Base-by-base conservation (phyloP, 1,140 invertebrate species). In the Choristoneura fumiferana region DNA sequence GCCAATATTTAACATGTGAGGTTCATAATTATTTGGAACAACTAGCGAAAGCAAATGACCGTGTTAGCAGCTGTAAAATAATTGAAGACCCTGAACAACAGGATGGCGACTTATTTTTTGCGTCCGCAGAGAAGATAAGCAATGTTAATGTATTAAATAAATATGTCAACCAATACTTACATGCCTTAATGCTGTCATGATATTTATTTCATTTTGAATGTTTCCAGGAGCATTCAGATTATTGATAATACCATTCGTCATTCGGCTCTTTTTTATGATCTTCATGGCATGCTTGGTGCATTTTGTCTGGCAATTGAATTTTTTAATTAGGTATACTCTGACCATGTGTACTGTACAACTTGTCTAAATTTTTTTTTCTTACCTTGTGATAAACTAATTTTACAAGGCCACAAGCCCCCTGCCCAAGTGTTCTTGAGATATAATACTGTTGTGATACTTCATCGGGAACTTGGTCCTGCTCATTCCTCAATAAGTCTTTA, bases 261-360 rank as follows among this genome's bases (percentile, higher is more conserved):
- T 71, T 72, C 89, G 88, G 59, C 91, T 91, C 89, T 94, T 96
- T 71, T 90, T 91, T 58, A 98, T 94, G 62, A 95, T 94, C 92
- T 97, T 97, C 76, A 97, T 93, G 0, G 96, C 96, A 91, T 93
- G 94, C 68, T 92, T 92, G 68, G 93, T 89, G 69, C 93, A 94
- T 22, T 92, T 93, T 58, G 87, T 88, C 88, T 94, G 87, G 13
- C 89, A 90, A 69, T 79, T 78, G 39, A 80, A 60, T 3, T n/a
- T 14, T 12, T 18, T 12, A 45, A 13, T 13, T 22, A n/a, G 40
- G 4, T n/a, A n/a, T n/a, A n/a, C n/a, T n/a, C n/a, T n/a, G n/a
- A n/a, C n/a, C n/a, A n/a, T n/a, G n/a, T n/a, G n/a, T n/a, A n/a
- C n/a, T n/a, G n/a, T n/a, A n/a, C n/a, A n/a, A n/a, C n/a, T n/a